Evolutionary conservation across 2,797 vertebrate genomes (phyloP).

Genomic region (Rhinoraja longicauda): DNA sequence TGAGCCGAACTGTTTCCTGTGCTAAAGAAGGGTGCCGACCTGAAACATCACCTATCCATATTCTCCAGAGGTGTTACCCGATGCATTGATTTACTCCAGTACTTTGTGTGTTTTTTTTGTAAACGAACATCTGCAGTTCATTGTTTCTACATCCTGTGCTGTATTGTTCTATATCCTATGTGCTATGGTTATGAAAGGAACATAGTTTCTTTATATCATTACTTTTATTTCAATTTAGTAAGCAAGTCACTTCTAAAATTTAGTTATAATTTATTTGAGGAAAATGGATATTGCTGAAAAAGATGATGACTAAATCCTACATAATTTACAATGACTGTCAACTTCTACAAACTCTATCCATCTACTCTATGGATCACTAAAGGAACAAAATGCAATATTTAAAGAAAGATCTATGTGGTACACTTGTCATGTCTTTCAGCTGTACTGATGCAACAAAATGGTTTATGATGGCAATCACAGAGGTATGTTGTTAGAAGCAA

Average conservation of each 20-base stretch:
- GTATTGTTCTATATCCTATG: too few relatives aligned
- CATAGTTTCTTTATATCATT: background rate
- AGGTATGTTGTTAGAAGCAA: background rate
- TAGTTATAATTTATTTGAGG: constrained; percentile 14
- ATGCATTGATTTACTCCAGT: too few relatives aligned
- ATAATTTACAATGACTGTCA: constrained; percentile 25
- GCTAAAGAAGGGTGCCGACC: too few relatives aligned
- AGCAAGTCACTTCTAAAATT: background rate
- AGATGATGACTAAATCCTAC: background rate
- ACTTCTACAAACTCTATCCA: background rate
- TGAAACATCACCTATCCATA: too few relatives aligned
- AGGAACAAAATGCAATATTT: background rate
- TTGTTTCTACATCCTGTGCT: too few relatives aligned
- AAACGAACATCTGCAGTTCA: too few relatives aligned
- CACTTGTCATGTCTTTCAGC: background rate
- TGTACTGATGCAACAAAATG: background rate
- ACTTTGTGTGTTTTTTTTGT: too few relatives aligned
- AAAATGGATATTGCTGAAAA: background rate
- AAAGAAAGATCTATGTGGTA: background rate
- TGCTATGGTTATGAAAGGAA: too few relatives aligned
- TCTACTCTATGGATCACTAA: background rate
- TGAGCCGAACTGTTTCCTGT: too few relatives aligned
- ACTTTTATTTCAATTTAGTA: background rate
- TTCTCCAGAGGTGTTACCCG: too few relatives aligned
- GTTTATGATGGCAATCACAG: background rate